These are phyloP conservation scores for Phymanthus crucifer DNA, from an alignment of 92 coral and sea anemone species.

Conservation along the genomic window DNA sequence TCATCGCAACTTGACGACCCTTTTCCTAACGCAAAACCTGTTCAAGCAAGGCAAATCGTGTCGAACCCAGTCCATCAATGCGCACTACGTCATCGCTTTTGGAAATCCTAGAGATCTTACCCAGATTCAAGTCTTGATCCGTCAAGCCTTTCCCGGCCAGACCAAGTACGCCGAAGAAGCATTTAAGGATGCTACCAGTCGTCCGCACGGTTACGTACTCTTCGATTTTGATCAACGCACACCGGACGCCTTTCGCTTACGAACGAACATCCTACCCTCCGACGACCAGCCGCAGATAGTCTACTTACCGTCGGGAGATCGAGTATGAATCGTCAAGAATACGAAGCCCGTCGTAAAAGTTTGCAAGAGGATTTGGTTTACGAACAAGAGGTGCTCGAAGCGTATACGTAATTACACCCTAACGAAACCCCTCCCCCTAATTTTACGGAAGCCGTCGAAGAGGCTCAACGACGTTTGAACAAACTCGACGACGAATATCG, in stretches of 20 bases:
- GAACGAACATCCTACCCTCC: neutral
- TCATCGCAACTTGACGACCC: slow-evolving; percentile 5
- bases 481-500: too few relatives aligned
- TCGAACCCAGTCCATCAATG: slow-evolving; percentile 12
- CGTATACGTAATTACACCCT: neutral
- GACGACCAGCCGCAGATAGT: neutral
- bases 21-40: slow-evolving; percentile 6
- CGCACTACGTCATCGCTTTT: slow-evolving; percentile 24
- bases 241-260: neutral
- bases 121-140: neutral
- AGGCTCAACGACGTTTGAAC: too few relatives aligned
- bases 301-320: neutral
- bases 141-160: neutral
- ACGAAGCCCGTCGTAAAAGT: neutral
- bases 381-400: neutral
- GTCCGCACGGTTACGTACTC: neutral
- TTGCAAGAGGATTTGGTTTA: too few relatives aligned
- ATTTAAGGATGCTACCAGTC: too few relatives aligned
- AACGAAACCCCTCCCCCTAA: neutral
- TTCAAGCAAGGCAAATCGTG: slow-evolving; percentile 7
- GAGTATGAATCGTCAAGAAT: neutral
- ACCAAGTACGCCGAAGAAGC: neutral
- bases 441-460: too few relatives aligned
- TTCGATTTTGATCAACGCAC: slow-evolving; percentile 1
- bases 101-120: slow-evolving; percentile 28